Base-by-base conservation (phyloP, 2,113 vertebrate species). In the Aphyosemion australe region DNA sequence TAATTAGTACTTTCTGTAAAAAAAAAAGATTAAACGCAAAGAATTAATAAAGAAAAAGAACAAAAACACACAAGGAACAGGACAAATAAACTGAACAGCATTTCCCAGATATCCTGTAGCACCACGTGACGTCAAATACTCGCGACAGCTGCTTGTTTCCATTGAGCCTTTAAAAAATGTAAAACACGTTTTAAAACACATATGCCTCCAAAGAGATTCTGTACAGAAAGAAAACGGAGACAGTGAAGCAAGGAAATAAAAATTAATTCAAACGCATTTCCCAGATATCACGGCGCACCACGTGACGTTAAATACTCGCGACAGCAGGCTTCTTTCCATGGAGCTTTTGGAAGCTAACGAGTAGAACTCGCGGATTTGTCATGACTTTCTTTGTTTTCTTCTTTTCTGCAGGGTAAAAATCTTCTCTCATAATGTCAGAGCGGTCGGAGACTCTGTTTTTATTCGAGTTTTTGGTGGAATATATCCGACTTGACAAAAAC, bases 391-490 rank as follows among this genome's bases (percentile, higher is more conserved):
- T 15, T 20, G 43, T 49, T 65, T 18, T 52, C 34, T 8, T 1
- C n/a, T 43, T 32, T 59, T 45, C 6, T n/a, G 12, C 9, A 11
- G 5, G 26, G 26, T 26, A 26, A 45, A 12, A 9, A 11, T 1
- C 42, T 9, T 32, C n/a, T 65, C 43, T 16, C 3, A 75, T 1
- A 12, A 92, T 91, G 90, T 83, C 82, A 1, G 43, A 1, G 10
- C 32, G 84, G 46, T 52, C 61, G 0, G 91, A 91, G 68, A 87
- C 84, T 32, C 61, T 97, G 0, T 95, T 95, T 72, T 92, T 92
- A 0, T 84, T 98, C 47, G 94, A 97, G 77, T 14, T 97, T 62
- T 11, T 95, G 8, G 95, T 97, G 58, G 93, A 95, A 49, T 84
- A 72, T 45, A 81, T 96, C 60, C 76, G 58, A 4, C 32, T 96